Evolutionary conservation across 2,797 vertebrate species (phyloP), one percentile per base, ranked within the genome.

Genomic region (Myotis pilosus): DNA sequence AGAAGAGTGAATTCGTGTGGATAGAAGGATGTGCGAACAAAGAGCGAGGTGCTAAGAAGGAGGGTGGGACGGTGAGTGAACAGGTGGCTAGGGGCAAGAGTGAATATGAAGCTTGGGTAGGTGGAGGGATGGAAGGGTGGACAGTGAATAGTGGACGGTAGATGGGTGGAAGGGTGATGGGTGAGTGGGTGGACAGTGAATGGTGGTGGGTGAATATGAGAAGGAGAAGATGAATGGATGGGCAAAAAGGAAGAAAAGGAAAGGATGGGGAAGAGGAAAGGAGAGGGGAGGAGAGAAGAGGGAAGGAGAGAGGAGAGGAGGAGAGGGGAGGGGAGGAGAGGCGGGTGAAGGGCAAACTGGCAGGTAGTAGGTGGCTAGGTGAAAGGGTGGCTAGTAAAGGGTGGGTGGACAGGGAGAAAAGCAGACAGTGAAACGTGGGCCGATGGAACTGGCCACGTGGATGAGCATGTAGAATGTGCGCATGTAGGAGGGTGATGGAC

Each of bases 51-150:
- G 57, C 25, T 60, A 60, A 28, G 57, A 25, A 60, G 57, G 57
- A 60, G n/a, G 20, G 41, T 6, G 25, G 8, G 33, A 78, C 4
- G 23, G 25, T 4, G 41, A 6, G 72, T 2, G 33, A 38, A 4
- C 4, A n/a, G 36, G 2, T 30, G 33, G 79, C 19, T 1, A 41
- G 72, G 5, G 10, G 6, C 15, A 25, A 15, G 20, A 11, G 20
- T 17, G 36, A 19, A 3, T 17, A 1, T 1, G 38, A 41, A 5
- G 6, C 13, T 0, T 0, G 25, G 68, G 3, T 2, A 23, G 16
- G 38, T 1, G 7, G 30, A 20, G 15, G 6, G 28, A 6, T 6
- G 13, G 28, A 60, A 0, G 41, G 6, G 44, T 13, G 15, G 25
- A 20, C 4, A 1, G 7, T 10, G 1, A 38, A 7, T 28, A 13